Evolutionary conservation across 2,113 vertebrate genomes (phyloP), one percentile per base, ranked within the genome.

Genomic region (Caloenas nicobarica): DNA sequence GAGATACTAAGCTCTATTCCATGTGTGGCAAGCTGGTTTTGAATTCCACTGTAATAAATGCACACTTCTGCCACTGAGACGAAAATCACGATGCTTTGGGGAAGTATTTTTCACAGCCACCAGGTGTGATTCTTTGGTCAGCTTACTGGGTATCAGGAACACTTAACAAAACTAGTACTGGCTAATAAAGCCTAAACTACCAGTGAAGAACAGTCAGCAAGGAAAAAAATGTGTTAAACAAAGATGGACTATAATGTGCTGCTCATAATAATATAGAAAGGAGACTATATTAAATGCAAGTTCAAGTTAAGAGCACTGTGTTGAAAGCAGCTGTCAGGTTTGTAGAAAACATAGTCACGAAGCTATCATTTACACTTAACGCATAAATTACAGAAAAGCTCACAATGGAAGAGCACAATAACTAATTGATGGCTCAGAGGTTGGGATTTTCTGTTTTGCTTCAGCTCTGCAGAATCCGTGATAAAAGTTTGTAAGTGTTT

Each of bases 271-370:
- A 31, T 15, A 13, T 18, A 54, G 60, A 66, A 61, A 76, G 50
- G 58, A 84, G 62, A 40, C n/a, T 79, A 70, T 72, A 25, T n/a
- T 79, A 85, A 96, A 61, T 64, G 29, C n/a, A 68, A 65, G 78
- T 57, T 84, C 16, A 68, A 72, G 40, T 36, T 76, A 89, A 81
- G 46, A 84, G n/a, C 6, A 1, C 11, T 80, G 44, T 85, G 31
- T 80, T 86, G 73, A 89, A 95, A 87, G 53, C 81, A 89, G 50
- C 84, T 61, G 70, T 89, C 57, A 80, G 44, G n/a, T 48, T 79
- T 48, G 24, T 26, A 61, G 81, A 68, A 93, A 81, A 91, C 24
- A 60, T 4, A 87, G 44, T 26, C 38, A 61, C 66, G n/a, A 73
- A 91, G 69, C 13, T 22, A 58, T 65, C 34, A 36, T 23, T 66